Base-by-base conservation (phyloP, 2,888 invertebrate species). In the Acronicta psi region DNA sequence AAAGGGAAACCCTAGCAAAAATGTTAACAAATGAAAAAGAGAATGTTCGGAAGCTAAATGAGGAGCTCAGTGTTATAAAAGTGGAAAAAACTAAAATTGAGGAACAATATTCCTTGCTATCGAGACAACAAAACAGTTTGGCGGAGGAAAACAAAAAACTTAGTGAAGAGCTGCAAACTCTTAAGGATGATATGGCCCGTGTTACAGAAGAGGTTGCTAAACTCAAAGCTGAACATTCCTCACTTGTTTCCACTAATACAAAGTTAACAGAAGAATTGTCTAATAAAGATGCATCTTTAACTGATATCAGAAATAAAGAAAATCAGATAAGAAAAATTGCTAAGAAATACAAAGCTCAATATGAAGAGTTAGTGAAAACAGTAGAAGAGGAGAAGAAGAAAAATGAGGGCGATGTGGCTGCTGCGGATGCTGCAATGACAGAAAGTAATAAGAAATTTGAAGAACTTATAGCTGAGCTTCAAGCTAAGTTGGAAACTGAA, bases 321-420 rank as follows among this genome's bases (percentile, higher is more conserved):
- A 90, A 95, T 69, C 96, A 97, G 84, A 96, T 98, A 37, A 95
- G 97, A 73, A 98, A 97, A 86, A 98, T 99, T 72, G 99, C 98
- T 7, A 97, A 98, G 80, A 98, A 98, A 81, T 99, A 99, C 86
- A 99, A 98, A 88, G 96, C 96, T 10, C 97, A 97, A 74, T 98
- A 95, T 84, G 97, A 97, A 83, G 98, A 98, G 74, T 92, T 97
- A 17, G 93, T 95, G 0, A 97, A 96, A 83, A 95, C 95, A 14
- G 90, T 95, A 17, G 96, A 96, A 69, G 95, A 95, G 75, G 95
- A 95, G 44, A 95, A 95, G 77, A 94, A 94, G 67, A 95, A 93
- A 69, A 88, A 87, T 52, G 96, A 95, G 75, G 95, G 89, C 1
- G 95, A 95, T 69, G 88, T 89, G 3, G 95, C 94, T 23, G 95